These are phyloP conservation scores for Neogale vison DNA, from an alignment of 2,113 vertebrate species.

Conservation along the genomic window DNA sequence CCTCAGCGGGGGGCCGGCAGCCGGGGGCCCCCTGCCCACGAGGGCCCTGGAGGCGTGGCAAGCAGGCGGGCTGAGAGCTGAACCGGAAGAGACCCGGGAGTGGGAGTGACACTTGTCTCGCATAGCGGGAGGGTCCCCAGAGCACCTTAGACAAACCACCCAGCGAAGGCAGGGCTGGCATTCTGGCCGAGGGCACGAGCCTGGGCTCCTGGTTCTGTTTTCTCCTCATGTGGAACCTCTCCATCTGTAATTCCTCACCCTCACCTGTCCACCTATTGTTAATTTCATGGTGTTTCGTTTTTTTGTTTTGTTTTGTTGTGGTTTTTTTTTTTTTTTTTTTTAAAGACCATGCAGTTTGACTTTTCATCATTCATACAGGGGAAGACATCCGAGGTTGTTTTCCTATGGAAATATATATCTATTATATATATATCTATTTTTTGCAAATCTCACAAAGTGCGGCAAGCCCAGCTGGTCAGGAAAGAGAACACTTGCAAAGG, in stretches of 20 bases:
- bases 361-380: conserved; percentile 83
- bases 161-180: conserved; percentile 79
- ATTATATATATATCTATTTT: conserved; percentile 71
- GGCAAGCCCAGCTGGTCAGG: conserved; percentile 50
- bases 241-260: conserved; percentile 68
- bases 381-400: conserved; percentile 82
- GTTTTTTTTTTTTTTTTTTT: conserved; percentile 38
- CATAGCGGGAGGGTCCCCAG: conserved; percentile 75
- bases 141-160: conserved; percentile 85
- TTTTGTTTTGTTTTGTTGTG: background rate
- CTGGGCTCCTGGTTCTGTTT: conserved; percentile 69
- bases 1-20: conserved; percentile 39
- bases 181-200: conserved; percentile 67
- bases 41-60: background rate
- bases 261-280: conserved; percentile 58
- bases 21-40: background rate
- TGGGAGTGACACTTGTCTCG: conserved; percentile 70
- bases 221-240: conserved; percentile 73
- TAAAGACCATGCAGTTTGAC: conserved; percentile 85
- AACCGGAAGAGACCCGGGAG: conserved; percentile 64
- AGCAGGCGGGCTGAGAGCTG: conserved; percentile 43
- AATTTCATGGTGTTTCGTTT: conserved; percentile 76
- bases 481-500: conserved; percentile 56
- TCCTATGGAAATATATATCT: conserved; percentile 86
- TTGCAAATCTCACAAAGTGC: conserved; percentile 78